Base-by-base conservation (phyloP, 2,797 vertebrate genomes). In the Trachops cirrhosus region DNA sequence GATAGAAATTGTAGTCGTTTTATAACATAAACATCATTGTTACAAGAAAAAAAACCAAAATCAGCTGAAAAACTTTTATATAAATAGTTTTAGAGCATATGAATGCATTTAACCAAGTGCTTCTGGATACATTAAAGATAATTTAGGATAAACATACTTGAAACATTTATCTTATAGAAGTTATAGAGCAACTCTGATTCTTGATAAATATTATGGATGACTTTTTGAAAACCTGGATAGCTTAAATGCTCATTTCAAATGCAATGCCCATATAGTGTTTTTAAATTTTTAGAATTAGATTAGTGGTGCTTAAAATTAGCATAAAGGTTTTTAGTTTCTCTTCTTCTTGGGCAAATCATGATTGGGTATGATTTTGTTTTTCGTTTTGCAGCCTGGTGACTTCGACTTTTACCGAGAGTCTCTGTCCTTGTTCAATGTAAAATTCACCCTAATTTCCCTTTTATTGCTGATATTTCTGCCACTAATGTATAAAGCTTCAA, bases 401-500 rank as follows among this genome's bases (percentile, higher is more conserved):
- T 93, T 88, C 32, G 15, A 68, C 50, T 96, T 94, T 83, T 88
- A 54, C 94, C 48, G 80, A 74, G 32, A 86, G 32, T 84, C 16
- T 89, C 37, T 95, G 68, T 92, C 50, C 34, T 95, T 71, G 29
- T 70, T 95, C 39, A 77, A 26, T 46, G 73, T 74, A 62, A 93
- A 68, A 41, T 86, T 67, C 24, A 86, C 21, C 90, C 77, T 86
- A 77, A 83, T 68, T 91, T 89, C 9, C 52, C 22, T 67, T 89
- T 82, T 57, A 77, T 75, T 91, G 78, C 7, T 70, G 68, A 91
- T 26, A 29, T 67, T 94, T 95, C 41, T 75, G 89, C 37, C 34
- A 59, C 34, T 79, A 88, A 74, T 21, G n/a, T 57, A 89, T n/a
- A 89, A 93, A 95, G 67, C 34, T 95, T 93, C 41, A 86, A 91